Evolutionary conservation across 2,797 vertebrate genomes (phyloP), one percentile per base, ranked within the genome.

Genomic region (Pangasius sanitwongsei): DNA sequence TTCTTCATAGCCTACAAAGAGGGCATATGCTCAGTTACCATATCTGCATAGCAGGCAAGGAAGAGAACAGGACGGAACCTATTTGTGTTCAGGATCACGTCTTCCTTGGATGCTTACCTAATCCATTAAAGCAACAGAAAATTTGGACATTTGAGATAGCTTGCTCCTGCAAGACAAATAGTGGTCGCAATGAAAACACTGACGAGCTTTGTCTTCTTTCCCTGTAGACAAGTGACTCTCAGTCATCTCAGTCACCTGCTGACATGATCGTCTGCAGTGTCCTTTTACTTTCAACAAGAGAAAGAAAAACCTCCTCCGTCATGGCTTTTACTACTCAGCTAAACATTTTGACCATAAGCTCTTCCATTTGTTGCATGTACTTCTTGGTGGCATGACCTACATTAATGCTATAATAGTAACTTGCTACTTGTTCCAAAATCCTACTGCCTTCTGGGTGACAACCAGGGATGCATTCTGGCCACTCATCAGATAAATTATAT

Each of bases 1-100:
- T 63, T 48, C 59, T 90, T 82, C 82, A 55, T 31, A 85, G 55
- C 55, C 75, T 53, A 83, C 69, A 34, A 25, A 83, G 70, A 59
- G 31, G 61, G 53, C 55, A 81, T 59, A 9, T 25, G 4, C 55
- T 44, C 55, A 72, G 65, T 85, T 55, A 78, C 61, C 72, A 65
- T 31, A n/a, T 78, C 59, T 65, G 59, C 57, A 63, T 25, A 75
- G 23, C 59, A 57, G 72, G 37, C 87, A 55, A 85, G 72, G 41
- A 16, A 20, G 44, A 69, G 31, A n/a, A 53, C n/a, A 88, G 59
- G 70, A 85, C 81, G 83, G n/a, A 37, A 65, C 44, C 31, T 53
- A 77, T 75, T 65, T 84, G 28, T 85, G 82, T 65, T 77, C 57
- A 65, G 55, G 69, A 34, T 77, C 59, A 67, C 20, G 6, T n/a